These are phyloP conservation scores for Echinops telfairi DNA, from an alignment of 2,113 vertebrate species.

Conservation along the genomic window DNA sequence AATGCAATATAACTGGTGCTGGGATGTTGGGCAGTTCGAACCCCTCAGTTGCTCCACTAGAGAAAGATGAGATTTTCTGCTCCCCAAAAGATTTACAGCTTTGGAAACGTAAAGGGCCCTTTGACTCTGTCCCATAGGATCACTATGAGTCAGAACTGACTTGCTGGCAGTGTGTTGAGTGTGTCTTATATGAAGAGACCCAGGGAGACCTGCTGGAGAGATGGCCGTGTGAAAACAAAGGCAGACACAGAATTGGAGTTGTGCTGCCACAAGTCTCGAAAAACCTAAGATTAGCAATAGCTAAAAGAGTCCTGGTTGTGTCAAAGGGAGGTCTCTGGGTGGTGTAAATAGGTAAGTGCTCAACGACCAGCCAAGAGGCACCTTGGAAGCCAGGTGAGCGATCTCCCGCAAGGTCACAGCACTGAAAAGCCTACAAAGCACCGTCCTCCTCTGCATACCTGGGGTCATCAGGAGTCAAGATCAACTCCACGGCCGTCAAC, in stretches of 20 bases:
- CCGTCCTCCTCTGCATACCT: too few relatives aligned
- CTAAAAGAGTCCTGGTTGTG: neutral
- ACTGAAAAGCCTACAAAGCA: too few relatives aligned
- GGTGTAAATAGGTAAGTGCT: neutral
- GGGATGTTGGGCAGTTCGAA: too few relatives aligned
- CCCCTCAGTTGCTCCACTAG: too few relatives aligned
- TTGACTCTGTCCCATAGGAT: too few relatives aligned
- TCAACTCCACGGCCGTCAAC: neutral
- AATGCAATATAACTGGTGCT: neutral
- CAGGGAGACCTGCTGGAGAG: neutral
- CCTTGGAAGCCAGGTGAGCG: neutral
- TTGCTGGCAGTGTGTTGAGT: too few relatives aligned
- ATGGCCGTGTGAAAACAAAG: too few relatives aligned
- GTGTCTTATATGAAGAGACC: neutral
- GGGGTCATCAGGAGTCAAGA: too few relatives aligned
- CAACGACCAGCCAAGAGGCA: neutral
- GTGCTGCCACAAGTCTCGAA: neutral
- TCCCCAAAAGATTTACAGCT: too few relatives aligned
- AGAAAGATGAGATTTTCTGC: too few relatives aligned
- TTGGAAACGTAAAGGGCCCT: too few relatives aligned
- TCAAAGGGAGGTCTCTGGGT: neutral
- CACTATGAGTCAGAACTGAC: too few relatives aligned
- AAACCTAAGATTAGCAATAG: neutral
- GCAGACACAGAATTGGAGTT: neutral
- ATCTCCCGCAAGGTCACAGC: neutral